Conservation (phyloP, 2,113 vertebrate species). For the Dicrurus megarhynchus region DNA sequence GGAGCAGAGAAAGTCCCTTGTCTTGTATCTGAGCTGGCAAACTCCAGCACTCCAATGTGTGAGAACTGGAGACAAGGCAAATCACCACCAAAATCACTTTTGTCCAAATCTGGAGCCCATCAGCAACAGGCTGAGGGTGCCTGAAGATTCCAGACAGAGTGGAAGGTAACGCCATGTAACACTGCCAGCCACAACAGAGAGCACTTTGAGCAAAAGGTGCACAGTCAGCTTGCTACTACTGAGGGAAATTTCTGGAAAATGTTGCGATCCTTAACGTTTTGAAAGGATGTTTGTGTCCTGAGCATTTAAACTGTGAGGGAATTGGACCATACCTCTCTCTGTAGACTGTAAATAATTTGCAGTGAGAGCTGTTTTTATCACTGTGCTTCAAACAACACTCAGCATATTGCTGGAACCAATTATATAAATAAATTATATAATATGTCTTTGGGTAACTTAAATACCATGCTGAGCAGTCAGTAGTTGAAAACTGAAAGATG, state of each 20-base stretch:
- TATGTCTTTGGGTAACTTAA: slow-evolving; percentile 1
- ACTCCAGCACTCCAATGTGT: neutral
- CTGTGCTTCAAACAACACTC: slow-evolving; percentile 51
- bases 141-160: neutral
- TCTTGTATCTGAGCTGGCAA: neutral
- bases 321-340: neutral
- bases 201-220: neutral
- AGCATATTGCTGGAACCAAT: slow-evolving; percentile 19
- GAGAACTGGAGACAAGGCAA: neutral
- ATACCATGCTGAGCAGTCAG: neutral
- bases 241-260: neutral
- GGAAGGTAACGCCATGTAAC: neutral
- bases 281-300: neutral
- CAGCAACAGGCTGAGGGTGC: neutral
- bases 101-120: neutral
- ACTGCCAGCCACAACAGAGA: neutral
- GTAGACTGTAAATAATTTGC: slow-evolving; percentile 44
- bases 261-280: neutral
- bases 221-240: neutral
- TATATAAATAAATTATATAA: slow-evolving; percentile 61
- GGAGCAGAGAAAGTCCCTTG: neutral
- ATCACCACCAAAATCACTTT: neutral
- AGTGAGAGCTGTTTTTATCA: slow-evolving; percentile 8
- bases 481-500: slow-evolving; percentile 14
- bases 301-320: neutral